These are phyloP conservation scores for Ashinkailepas kermadecensis DNA, from an alignment of 2,888 invertebrate genomes.

Conservation along the genomic window DNA sequence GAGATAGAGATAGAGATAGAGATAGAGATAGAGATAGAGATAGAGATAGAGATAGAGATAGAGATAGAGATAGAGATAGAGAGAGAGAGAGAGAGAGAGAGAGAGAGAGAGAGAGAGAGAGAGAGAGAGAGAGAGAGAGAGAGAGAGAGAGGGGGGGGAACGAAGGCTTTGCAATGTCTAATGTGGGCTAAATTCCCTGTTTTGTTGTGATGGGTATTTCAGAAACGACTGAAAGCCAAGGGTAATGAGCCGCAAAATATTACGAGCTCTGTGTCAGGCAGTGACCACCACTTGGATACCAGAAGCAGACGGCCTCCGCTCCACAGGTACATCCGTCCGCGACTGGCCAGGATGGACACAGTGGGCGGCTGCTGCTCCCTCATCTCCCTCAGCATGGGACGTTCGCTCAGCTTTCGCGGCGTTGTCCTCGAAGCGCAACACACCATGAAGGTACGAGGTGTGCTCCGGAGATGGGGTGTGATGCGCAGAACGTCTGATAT, in stretches of 20 bases:
- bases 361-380: constrained; percentile 24
- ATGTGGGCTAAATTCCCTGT: too few species aligned
- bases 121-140: not conserved
- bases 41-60: constrained; percentile 18
- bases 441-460: not conserved
- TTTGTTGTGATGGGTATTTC: too few species aligned
- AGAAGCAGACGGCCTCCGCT: not conserved
- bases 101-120: not conserved
- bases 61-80: not conserved
- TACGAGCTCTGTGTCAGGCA: too few species aligned
- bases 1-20: constrained; percentile 17
- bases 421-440: constrained; percentile 2
- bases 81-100: not conserved
- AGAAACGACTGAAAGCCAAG: too few species aligned
- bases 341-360: constrained; percentile 1
- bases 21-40: constrained; percentile 22
- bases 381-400: constrained; percentile 20
- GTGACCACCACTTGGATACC: too few species aligned
- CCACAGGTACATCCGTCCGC: not conserved
- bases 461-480: too few species aligned
- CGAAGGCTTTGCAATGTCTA: not conserved
- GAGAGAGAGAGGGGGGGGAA: not conserved
- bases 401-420: constrained; percentile 3
- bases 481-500: too few species aligned
- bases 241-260: too few species aligned